Conservation (phyloP, 2,888 invertebrate species). For the Thysanoteuthis rhombus region DNA sequence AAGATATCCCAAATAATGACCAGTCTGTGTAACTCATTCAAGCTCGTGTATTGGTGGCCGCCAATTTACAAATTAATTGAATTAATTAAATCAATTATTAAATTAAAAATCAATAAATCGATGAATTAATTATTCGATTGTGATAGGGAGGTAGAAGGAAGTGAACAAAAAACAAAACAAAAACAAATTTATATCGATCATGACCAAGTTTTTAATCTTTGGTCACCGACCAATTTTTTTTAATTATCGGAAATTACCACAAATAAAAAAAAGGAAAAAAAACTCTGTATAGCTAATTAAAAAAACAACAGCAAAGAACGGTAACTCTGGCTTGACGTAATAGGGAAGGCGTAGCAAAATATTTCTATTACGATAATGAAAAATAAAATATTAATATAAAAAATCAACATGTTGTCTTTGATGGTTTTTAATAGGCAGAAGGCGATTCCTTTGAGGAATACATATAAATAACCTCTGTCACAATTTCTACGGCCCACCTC, state of each 20-base stretch:
- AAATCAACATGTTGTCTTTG: neutral
- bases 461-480: neutral
- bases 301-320: neutral
- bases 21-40: neutral
- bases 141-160: neutral
- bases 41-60: neutral
- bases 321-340: neutral
- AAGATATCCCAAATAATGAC: neutral
- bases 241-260: slow-evolving; percentile 12
- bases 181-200: neutral
- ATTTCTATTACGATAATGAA: neutral
- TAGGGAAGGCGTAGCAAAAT: neutral
- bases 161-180: too few species aligned
- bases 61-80: neutral
- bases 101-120: neutral
- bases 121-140: neutral
- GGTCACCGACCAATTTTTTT: neutral
- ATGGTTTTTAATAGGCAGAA: neutral
- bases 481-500: neutral
- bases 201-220: neutral
- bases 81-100: neutral
- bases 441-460: neutral
- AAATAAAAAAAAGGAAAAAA: neutral
- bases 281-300: neutral
- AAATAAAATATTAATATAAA: neutral